A percentile compares a stretch with the other conserved stretches of the same genome.
phyloP scores from a whole-genome alignment of 2,888 invertebrate genomes.

The Homarus gammarus region DNA sequence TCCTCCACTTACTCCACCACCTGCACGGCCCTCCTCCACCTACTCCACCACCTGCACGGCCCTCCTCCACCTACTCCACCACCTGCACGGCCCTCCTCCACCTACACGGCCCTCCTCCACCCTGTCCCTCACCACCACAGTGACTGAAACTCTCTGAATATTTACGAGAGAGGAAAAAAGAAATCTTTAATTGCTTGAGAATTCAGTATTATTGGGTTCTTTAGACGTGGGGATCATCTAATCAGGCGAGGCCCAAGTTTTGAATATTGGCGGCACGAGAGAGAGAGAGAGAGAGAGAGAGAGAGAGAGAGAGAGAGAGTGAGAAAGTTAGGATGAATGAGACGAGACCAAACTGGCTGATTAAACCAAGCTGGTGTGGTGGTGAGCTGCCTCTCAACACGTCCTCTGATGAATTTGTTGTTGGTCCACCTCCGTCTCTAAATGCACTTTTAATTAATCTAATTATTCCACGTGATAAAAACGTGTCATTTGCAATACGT shows the following conservation, averaged over 20 bases:
- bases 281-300: too few species aligned
- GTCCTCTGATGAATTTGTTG: slow-evolving; percentile 56
- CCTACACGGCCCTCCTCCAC: background rate
- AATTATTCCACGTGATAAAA: slow-evolving; percentile 46
- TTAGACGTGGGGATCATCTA: slow-evolving; percentile 48
- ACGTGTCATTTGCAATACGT: slow-evolving; percentile 41
- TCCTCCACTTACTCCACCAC: too few species aligned
- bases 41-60: too few species aligned
- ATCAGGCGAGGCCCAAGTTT: slow-evolving; percentile 56
- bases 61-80: too few species aligned
- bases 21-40: too few species aligned
- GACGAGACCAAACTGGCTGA: background rate
- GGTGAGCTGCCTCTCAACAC: background rate
- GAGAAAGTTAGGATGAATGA: slow-evolving; percentile 17
- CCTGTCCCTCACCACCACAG: background rate
- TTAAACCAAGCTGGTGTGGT: background rate
- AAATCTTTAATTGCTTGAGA: slow-evolving; percentile 61
- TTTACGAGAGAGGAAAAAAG: slow-evolving; percentile 9
- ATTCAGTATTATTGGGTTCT: slow-evolving; percentile 45
- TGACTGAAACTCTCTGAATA: background rate
- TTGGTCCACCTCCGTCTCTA: slow-evolving; percentile 49
- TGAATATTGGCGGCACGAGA: slow-evolving; percentile 57
- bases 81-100: slow-evolving; percentile 20
- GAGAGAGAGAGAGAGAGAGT: too few species aligned
- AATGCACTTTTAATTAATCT: slow-evolving; percentile 68